Evolutionary conservation across 2,888 invertebrate genomes (phyloP), one percentile per base, ranked within the genome.

Genomic region (Eupithecia subfuscata): DNA sequence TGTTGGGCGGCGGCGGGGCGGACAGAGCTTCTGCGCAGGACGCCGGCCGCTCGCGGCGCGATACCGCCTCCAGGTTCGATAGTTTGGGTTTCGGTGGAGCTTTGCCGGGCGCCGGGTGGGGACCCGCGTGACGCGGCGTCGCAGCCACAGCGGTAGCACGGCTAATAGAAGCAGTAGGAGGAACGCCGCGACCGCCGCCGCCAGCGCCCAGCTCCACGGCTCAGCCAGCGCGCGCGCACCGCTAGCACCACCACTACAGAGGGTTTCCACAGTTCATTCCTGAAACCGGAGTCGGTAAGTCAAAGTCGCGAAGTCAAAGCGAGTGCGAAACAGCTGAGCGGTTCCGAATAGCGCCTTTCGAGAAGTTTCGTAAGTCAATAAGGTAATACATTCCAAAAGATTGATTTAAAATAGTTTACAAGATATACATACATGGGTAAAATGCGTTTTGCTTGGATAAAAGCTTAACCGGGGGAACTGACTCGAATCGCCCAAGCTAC

Each of bases 21-120:
- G 40, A n/a, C 5, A 40, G 77, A 52, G 75, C 70, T 95, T 96
- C 79, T 96, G 97, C 82, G 97, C 97, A 98, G 74, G 98, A 98
- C 43, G 97, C 96, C 78, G 98, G 98, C 82, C 98, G 96, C 84
- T 91, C 92, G 83, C 91, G 89, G 45, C 91, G 87, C 82, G 52
- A 52, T 12, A 88, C 90, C 63, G 91, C 92, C 81, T 91, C 92
- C 81, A 91, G 85, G 86, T 98, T 98, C 89, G 98, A 98, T 82
- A 98, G 95, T 92, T 98, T 98, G 80, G 88, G 86, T 92, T 98
- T 98, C 80, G 88, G 86, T 78, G 88, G 85, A 80, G 88, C 86
- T 79, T 90, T 90, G 70, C 85, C 84, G 52, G 80, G 82, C 52
- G 89, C 88, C 75, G 73, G 76, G 75, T 71, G 82, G 68, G 78